Base-by-base conservation (phyloP, 1,140 invertebrate species). In the Neoseiulus cucumeris region DNA sequence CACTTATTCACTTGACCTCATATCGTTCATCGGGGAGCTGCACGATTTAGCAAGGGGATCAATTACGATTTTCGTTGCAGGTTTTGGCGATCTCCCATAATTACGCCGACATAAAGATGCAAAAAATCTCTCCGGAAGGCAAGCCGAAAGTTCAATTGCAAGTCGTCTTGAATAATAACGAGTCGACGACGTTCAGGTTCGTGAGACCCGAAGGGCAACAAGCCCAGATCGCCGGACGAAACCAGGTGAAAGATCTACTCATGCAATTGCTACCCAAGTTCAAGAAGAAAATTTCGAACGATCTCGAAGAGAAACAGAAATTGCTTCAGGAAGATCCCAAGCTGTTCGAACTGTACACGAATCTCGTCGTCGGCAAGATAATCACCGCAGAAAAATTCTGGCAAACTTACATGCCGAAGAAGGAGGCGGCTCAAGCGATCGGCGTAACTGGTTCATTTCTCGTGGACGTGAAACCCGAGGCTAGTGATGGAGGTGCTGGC, bases 81-180 rank as follows among this genome's bases (percentile, higher is more conserved):
- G 51, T 85, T 1, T 90, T 96, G 42, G 85, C 86, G 7, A 85
- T 95, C 29, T 91, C 88, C 68, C 89, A 95, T 75, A 83, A 87
- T 74, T 98, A 94, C 80, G 84, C 87, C 51, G 92, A 98, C 74
- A 95, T 98, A 68, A 96, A 96, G 82, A 84, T 86, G 67, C 95
- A 98, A 81, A 96, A 97, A 79, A 97, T 99, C 71, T 98, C 93
- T 59, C 91, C 95, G 0, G 93, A 92, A 73, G 91, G 90, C 9
- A 98, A 98, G 79, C 84, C 91, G 25, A 98, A 98, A 80, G 89
- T 98, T 65, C 96, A 99, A 76, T 79, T 99, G n/a, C 96, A 99
- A 81, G 83, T 98, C 12, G 89, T 97, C 41, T 78, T 98, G 68
- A 87, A 96, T 73, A 89, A 92, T 80, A 87, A 89, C 28, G 83